Evolutionary conservation across 2,113 vertebrate species (phyloP).

Genomic region (Indicator maculatus): DNA sequence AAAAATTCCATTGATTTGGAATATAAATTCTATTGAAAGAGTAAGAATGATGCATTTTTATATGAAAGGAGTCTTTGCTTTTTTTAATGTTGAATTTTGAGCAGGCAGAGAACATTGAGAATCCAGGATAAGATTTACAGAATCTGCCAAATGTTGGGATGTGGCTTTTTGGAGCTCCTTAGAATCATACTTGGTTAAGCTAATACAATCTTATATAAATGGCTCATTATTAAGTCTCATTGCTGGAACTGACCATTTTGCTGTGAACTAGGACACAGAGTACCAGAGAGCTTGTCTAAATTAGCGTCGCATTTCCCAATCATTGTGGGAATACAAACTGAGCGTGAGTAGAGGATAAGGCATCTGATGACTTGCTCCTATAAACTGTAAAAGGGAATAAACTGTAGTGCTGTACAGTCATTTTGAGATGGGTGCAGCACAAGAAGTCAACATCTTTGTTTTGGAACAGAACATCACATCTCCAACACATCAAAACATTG

Average conservation of each 20-base stretch:
- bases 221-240: not conserved
- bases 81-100: not conserved
- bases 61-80: not conserved
- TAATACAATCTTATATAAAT: not conserved
- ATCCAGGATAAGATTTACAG: not conserved
- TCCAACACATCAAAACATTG: not conserved
- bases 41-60: not conserved
- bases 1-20: not conserved
- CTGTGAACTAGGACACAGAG: not conserved
- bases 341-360: not conserved
- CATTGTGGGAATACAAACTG: not conserved
- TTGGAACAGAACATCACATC: not conserved
- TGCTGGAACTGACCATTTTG: not conserved
- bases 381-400: not conserved
- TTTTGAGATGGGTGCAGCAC: not conserved
- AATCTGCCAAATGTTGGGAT: not conserved
- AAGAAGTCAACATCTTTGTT: not conserved
- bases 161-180: not conserved
- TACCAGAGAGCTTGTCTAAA: not conserved
- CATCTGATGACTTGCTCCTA: not conserved
- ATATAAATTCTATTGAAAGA: not conserved
- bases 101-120: not conserved
- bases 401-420: not conserved
- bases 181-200: not conserved
- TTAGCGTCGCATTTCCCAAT: not conserved